Percentiles rank a stretch among this genome's conserved stretches.
Evolutionary conservation across 2,888 invertebrate species (phyloP).

Genomic region (Ormia ochracea): DNA sequence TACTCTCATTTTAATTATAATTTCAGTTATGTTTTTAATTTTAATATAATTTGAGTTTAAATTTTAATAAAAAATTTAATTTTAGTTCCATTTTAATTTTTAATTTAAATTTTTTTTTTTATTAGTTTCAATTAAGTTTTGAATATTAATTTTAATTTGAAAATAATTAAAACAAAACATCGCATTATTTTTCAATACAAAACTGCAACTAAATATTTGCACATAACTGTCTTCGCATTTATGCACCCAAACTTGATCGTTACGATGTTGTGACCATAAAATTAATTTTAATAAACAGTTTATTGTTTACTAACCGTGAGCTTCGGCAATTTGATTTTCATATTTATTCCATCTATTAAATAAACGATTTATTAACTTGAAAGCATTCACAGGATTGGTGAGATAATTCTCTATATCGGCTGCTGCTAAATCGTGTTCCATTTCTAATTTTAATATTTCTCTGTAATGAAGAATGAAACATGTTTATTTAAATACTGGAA

Average conservation of each 20-base stretch:
- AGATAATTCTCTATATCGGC: slow-evolving; percentile 87
- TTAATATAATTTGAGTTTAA: no score
- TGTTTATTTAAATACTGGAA: neutral
- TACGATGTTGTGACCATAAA: no score
- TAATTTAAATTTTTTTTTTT: no score
- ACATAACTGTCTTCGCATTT: neutral
- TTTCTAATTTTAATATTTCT: slow-evolving; percentile 81
- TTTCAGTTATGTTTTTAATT: no score
- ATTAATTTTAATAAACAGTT: neutral
- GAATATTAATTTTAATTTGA: neutral
- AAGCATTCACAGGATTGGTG: slow-evolving; percentile 95
- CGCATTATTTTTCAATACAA: neutral
- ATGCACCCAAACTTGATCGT: neutral
- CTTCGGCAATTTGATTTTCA: slow-evolving; percentile 83
- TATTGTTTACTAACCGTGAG: slow-evolving; percentile 70
- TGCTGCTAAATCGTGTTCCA: slow-evolving; percentile 86
- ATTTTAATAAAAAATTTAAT: no score
- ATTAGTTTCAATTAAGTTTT: no score
- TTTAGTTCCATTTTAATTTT: no score
- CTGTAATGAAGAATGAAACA: slow-evolving; percentile 63
- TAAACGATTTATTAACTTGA: slow-evolving; percentile 92
- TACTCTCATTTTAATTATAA: no score
- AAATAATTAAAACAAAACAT: neutral
- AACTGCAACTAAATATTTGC: neutral
- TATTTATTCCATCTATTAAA: slow-evolving; percentile 92